These are phyloP conservation scores for Trichoplusia ni DNA, from an alignment of 1,140 invertebrate species.

Conservation along the genomic window DNA sequence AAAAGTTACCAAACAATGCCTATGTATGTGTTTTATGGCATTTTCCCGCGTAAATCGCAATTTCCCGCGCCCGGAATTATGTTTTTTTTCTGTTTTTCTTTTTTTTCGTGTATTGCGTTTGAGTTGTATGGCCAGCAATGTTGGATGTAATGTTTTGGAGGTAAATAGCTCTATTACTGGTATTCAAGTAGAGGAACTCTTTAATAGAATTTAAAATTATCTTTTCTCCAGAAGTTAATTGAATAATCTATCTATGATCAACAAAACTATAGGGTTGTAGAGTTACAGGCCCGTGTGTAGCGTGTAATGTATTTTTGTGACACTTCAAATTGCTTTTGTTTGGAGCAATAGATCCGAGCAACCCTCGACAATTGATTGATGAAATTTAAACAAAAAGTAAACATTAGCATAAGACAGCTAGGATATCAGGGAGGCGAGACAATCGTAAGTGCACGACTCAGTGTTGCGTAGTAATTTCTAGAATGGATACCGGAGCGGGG, in stretches of 20 bases:
- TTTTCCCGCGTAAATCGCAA: constrained; percentile 27
- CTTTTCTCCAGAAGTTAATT: no score
- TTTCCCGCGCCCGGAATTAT: constrained; percentile 27
- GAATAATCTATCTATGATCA: no score
- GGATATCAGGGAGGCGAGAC: constrained; percentile 30
- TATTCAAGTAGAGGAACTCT: no score
- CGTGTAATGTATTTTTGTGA: no score
- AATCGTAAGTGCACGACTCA: constrained; percentile 56
- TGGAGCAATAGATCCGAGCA: background rate
- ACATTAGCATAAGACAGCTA: constrained; percentile 29
- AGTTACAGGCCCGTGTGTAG: no score
- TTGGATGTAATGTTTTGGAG: background rate
- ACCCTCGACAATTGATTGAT: constrained; percentile 20
- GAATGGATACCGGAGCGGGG: constrained; percentile 63
- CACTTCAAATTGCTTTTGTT: background rate
- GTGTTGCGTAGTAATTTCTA: constrained; percentile 79
- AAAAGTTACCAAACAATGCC: constrained; percentile 32
- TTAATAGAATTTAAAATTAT: no score
- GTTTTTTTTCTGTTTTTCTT: constrained; percentile 1
- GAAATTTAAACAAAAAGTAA: constrained; percentile 25
- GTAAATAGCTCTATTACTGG: background rate
- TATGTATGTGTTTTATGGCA: constrained; percentile 29
- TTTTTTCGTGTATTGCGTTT: background rate
- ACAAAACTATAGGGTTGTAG: no score
- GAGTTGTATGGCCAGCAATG: background rate